A percentile compares a stretch with the other conserved stretches of the same genome.
phyloP scores from a whole-genome alignment of 2,113 vertebrate species.

The Rhinopomastus cyanomelas region DNA sequence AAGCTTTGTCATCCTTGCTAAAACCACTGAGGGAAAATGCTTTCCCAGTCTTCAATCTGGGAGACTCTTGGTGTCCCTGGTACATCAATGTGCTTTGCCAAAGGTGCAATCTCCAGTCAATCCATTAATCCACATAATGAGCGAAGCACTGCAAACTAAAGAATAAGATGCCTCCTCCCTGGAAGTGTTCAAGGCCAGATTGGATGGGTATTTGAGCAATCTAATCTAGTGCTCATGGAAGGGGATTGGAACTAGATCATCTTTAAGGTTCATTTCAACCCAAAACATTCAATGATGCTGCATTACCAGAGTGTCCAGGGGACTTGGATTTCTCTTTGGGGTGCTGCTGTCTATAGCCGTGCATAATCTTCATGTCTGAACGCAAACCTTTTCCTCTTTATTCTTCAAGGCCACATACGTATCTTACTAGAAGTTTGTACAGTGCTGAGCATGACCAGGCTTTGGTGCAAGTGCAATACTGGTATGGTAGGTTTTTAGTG shows the following conservation, averaged over 20 bases:
- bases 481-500: neutral
- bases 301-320: neutral
- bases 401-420: neutral
- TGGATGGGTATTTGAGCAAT: neutral
- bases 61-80: neutral
- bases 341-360: neutral
- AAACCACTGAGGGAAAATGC: neutral
- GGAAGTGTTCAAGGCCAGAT: neutral
- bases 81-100: neutral
- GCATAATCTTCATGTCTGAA: neutral
- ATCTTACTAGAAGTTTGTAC: neutral
- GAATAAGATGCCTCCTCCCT: neutral
- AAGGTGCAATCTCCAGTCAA: neutral
- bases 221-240: neutral
- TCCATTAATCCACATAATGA: neutral
- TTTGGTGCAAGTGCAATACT: neutral
- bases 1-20: neutral
- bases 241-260: neutral
- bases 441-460: neutral
- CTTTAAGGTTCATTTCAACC: neutral
- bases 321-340: neutral
- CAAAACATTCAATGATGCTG: neutral
- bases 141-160: fast-evolving
- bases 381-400: neutral
- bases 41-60: neutral